Base-by-base conservation (phyloP, 2,797 vertebrate species). In the Eulemur coronatus region DNA sequence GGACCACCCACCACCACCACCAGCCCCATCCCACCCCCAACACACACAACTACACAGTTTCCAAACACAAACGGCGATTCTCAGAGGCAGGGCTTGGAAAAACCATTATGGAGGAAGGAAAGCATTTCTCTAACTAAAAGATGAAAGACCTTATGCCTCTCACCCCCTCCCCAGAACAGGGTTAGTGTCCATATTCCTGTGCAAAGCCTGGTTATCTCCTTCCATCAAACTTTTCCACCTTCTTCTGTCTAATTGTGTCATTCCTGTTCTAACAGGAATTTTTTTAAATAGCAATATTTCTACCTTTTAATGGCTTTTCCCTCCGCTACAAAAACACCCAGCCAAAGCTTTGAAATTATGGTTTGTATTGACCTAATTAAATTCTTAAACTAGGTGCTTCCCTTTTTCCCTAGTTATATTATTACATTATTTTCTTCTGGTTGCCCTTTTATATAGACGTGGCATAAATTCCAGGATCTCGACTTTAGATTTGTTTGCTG, bases 281-380 rank as follows among this genome's bases (percentile, higher is more conserved):
- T 79, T 78, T 70, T 28, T 4, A 79, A 94, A 65, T 24, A 88
- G n/a, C 38, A 15, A 20, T 48, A 69, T 81, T 92, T 75, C 38
- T 43, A 59, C 38, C 35, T 84, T 93, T 61, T 93, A 95, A 35
- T 94, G 59, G 13, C 72, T 85, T 13, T 86, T 91, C 46, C 24
- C 86, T 95, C 61, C 82, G 67, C 89, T 91, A 63, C 14, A 76
- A 78, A 76, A 91, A 52, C 8, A 11, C n/a, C 57, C 13, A 76
- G 52, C 18, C 22, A 72, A 89, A 91, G 63, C 61, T 93, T 96
- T 95, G 79, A 91, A 88, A 95, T 96, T 73, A 85, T 43, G 12
- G 59, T 91, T 92, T 80, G 11, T 93, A 86, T 93, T 95, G 86
- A 94, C 82, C 80, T 97, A 98, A 97, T 94, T 97, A 96, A 91